A percentile compares a stretch with the other conserved stretches of the same genome.
Conservation (phyloP, 2,113 vertebrate genomes). For the Petrocephalus zakoni region DNA sequence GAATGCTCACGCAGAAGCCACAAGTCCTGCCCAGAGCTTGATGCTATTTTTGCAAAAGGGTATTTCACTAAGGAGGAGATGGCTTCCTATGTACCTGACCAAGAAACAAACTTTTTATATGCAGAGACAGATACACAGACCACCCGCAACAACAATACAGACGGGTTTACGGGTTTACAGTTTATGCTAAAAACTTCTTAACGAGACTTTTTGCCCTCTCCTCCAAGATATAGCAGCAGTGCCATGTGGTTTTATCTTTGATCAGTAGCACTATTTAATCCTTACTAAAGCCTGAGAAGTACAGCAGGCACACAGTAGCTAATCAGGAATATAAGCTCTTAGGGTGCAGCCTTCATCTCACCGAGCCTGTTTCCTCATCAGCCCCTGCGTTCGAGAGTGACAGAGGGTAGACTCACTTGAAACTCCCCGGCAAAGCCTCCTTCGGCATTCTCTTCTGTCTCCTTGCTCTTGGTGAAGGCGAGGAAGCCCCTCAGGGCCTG, state of each 20-base stretch:
- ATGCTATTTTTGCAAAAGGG: neutral
- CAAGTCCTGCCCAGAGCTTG: neutral
- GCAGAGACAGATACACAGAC: neutral
- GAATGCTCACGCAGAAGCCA: neutral
- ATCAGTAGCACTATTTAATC: neutral
- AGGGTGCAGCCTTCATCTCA: neutral
- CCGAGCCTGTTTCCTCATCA: neutral
- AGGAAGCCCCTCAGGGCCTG: constrained; percentile 51
- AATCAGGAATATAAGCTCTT: neutral
- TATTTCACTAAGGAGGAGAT: neutral
- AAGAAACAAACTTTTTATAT: neutral
- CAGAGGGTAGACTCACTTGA: constrained; percentile 49
- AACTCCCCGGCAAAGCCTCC: constrained; percentile 53
- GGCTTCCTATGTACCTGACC: neutral
- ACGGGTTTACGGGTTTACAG: too few species aligned
- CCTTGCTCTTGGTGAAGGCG: constrained; percentile 46
- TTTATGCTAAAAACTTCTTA: neutral
- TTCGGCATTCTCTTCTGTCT: constrained; percentile 34
- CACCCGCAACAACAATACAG: neutral
- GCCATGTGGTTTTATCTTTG: neutral
- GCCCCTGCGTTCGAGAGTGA: neutral
- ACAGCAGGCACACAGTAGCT: neutral
- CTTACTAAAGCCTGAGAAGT: neutral
- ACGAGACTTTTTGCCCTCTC: neutral
- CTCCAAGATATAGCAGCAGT: neutral